Evolutionary conservation across 2,888 invertebrate species (phyloP).

Genomic region (Pedicia rivosa): DNA sequence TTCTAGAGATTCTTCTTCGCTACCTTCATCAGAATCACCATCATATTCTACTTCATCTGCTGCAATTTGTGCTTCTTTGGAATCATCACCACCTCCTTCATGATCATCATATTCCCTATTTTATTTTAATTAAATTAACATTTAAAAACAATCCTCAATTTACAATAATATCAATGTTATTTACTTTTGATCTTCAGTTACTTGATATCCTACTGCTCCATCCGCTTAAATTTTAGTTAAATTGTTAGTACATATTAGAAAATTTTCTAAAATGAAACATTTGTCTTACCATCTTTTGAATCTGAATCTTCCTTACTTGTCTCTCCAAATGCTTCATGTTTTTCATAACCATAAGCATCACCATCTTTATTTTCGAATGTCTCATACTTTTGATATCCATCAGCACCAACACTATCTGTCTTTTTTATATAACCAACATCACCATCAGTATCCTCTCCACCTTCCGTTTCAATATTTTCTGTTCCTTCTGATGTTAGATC

Average conservation of each 20-base stretch:
- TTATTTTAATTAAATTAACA: no score
- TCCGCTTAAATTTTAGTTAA: not conserved
- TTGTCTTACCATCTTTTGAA: conserved; percentile 2
- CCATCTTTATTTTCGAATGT: conserved; percentile 8
- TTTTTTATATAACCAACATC: conserved; percentile 7
- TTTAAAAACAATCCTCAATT: no score
- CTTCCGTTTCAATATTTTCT: no score
- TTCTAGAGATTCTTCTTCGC: not conserved
- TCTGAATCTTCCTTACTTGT: not conserved
- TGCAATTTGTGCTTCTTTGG: not conserved
- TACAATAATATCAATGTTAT: no score
- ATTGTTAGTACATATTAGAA: no score
- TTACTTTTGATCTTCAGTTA: not conserved
- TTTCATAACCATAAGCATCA: conserved; percentile 8
- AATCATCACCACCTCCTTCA: not conserved
- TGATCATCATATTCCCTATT: no score
- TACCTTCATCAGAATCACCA: not conserved
- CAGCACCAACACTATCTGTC: conserved; percentile 2
- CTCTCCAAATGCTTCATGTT: conserved; percentile 6
- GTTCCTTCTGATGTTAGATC: no score
- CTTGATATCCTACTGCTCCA: not conserved
- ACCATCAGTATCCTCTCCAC: not conserved
- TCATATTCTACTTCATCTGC: no score
- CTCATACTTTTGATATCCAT: conserved; percentile 8
- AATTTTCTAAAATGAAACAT: no score